Conservation (phyloP, 1,140 invertebrate species). For the Bombus picipes region DNA sequence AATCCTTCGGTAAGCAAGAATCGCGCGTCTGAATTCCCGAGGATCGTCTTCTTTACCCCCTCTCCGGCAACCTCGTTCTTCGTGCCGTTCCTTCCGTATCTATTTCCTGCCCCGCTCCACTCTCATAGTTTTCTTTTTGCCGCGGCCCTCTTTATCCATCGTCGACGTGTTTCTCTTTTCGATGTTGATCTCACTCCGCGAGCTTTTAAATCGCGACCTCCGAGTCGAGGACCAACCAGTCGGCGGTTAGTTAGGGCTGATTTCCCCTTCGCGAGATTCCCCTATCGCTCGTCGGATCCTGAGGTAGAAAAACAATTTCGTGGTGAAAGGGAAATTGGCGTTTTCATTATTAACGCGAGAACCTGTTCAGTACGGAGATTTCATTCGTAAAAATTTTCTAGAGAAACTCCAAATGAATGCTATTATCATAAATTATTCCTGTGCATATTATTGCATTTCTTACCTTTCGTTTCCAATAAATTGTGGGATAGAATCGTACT, state of each 20-base stretch:
- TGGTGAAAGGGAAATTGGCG: not conserved
- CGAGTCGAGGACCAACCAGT: not conserved
- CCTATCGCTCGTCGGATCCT: not conserved
- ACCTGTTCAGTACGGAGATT: not conserved
- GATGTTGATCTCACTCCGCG: not conserved
- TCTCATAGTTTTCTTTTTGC: not conserved
- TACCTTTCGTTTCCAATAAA: not conserved
- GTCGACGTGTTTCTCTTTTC: constrained; percentile 21
- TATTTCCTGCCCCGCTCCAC: constrained; percentile 1
- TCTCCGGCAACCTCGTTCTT: not conserved
- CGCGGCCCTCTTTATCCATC: constrained; percentile 22
- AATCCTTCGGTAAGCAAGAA: constrained; percentile 56
- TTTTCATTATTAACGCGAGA: constrained; percentile 26
- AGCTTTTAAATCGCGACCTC: constrained; percentile 17
- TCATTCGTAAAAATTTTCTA: not conserved
- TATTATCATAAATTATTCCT: not conserved
- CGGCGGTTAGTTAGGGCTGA: constrained; percentile 18
- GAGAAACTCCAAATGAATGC: not conserved
- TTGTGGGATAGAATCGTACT: not conserved
- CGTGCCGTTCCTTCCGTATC: constrained; percentile 20
- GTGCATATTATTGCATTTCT: not conserved
- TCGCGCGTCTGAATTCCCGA: constrained; percentile 35
- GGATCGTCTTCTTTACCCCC: constrained; percentile 35
- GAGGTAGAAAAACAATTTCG: constrained; percentile 62
- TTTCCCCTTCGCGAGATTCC: not conserved